These are phyloP conservation scores for Pasiphila rectangulata DNA, from an alignment of 2,888 invertebrate genomes.

Conservation along the genomic window DNA sequence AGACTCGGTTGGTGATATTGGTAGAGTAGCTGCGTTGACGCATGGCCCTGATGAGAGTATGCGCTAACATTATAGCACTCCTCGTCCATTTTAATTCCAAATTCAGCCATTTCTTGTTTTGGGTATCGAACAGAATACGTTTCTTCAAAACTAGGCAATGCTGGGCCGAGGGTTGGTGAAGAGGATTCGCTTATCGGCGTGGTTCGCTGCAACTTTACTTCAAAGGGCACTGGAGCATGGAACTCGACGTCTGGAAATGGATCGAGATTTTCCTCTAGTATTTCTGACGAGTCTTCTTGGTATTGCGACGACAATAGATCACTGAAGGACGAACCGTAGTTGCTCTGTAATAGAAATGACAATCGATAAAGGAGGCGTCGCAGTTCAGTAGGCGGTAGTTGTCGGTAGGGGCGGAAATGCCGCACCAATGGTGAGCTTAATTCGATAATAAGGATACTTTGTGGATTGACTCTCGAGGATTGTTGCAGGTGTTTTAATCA, in stretches of 20 bases:
- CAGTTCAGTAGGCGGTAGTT: constrained; percentile 62
- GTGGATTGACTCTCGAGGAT: constrained; percentile 27
- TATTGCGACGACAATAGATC: constrained; percentile 88
- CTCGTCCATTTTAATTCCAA: constrained; percentile 92
- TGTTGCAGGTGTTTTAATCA: constrained; percentile 54
- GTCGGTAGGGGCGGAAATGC: constrained; percentile 58
- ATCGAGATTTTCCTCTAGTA: constrained; percentile 86
- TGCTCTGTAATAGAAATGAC: constrained; percentile 83
- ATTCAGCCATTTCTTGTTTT: constrained; percentile 82
- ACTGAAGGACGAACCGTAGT: constrained; percentile 89
- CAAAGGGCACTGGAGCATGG: constrained; percentile 68
- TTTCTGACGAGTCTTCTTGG: constrained; percentile 86
- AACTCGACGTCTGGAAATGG: constrained; percentile 86
- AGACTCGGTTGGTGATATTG: constrained; percentile 82
- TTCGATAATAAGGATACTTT: constrained; percentile 34
- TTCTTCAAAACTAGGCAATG: constrained; percentile 93
- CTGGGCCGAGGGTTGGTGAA: constrained; percentile 78
- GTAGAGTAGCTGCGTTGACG: constrained; percentile 79
- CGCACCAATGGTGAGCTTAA: constrained; percentile 61
- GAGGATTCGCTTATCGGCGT: constrained; percentile 71
- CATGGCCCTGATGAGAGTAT: constrained; percentile 79
- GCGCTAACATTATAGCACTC: constrained; percentile 87
- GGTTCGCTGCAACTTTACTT: constrained; percentile 65
- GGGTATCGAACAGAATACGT: constrained; percentile 90
- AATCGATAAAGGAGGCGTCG: constrained; percentile 69